Conservation (phyloP, 2,113 vertebrate genomes). For the Porphyrio hochstetteri region DNA sequence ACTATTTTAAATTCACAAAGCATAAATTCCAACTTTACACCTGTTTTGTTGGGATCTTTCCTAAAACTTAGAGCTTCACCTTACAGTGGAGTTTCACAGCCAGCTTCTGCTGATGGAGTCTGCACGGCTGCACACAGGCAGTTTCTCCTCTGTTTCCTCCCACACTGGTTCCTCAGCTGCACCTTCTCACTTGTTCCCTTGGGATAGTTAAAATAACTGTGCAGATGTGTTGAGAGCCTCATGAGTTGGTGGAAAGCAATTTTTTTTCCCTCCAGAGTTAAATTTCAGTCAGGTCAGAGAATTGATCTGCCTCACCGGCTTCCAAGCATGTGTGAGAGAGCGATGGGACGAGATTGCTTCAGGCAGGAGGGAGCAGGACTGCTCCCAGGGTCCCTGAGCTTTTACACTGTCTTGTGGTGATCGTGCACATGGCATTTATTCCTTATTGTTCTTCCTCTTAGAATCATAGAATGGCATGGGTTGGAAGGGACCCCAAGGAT, state of each 20-base stretch:
- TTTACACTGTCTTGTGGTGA: not conserved
- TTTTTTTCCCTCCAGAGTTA: not conserved
- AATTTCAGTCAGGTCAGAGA: not conserved
- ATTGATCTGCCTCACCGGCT: not conserved
- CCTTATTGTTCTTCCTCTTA: not conserved
- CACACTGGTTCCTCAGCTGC: not conserved
- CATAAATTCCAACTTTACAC: not conserved
- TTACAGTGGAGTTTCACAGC: not conserved
- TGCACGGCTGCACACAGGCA: not conserved
- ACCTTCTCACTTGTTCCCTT: not conserved
- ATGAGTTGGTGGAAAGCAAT: not conserved
- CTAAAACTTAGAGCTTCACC: not conserved
- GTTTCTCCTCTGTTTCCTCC: not conserved
- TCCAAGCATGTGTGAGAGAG: not conserved
- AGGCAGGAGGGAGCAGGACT: not conserved
- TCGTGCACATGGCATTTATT: not conserved
- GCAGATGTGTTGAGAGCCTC: not conserved
- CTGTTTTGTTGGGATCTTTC: not conserved
- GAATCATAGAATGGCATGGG: too few relatives aligned
- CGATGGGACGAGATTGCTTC: not conserved
- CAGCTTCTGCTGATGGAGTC: not conserved
- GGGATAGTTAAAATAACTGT: not conserved
- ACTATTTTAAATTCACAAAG: not conserved
- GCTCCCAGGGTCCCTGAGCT: accelerated
- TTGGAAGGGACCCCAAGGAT: too few relatives aligned